Percentiles rank a stretch among this genome's conserved stretches.
Evolutionary conservation across 2,888 invertebrate genomes (phyloP).

Genomic region (Lepidocyrtinus sp.): DNA sequence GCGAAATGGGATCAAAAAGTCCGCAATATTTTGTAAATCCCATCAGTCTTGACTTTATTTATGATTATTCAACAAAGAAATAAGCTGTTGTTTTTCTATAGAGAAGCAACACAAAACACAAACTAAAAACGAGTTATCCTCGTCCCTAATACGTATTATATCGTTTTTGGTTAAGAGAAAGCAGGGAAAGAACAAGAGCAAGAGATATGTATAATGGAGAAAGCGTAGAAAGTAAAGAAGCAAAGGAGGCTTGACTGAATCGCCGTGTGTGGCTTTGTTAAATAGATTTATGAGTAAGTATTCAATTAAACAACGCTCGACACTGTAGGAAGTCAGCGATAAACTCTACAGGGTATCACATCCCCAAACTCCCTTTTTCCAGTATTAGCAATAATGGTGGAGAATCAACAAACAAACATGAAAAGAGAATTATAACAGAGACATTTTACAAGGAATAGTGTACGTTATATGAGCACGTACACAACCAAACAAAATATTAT

Average conservation of each 20-base stretch:
- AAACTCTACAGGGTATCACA: constrained; percentile 55
- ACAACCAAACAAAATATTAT: constrained; percentile 40
- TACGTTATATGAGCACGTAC: neutral
- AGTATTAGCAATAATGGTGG: constrained; percentile 40
- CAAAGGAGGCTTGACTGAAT: constrained; percentile 49
- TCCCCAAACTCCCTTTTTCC: constrained; percentile 27
- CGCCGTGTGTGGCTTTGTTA: constrained; percentile 57
- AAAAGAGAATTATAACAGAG: constrained; percentile 7
- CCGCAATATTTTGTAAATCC: constrained; percentile 56
- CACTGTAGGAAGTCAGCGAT: constrained; percentile 50
- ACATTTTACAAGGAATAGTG: constrained; percentile 9
- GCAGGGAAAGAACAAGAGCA: constrained; percentile 2
- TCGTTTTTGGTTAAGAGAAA: neutral
- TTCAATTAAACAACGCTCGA: constrained; percentile 58
- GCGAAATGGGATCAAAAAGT: constrained; percentile 55
- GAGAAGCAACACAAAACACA: constrained; percentile 1
- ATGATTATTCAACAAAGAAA: constrained; percentile 46
- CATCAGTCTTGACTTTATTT: constrained; percentile 55
- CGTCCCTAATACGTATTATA: constrained; percentile 6
- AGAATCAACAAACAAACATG: constrained; percentile 29
- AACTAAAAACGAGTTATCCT: no score
- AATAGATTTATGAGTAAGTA: constrained; percentile 59
- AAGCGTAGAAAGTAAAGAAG: constrained; percentile 25
- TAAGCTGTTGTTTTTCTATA: neutral
- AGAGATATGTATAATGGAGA: neutral